Base-by-base conservation (phyloP, 1,140 invertebrate genomes). In the Micrasema longulum region DNA sequence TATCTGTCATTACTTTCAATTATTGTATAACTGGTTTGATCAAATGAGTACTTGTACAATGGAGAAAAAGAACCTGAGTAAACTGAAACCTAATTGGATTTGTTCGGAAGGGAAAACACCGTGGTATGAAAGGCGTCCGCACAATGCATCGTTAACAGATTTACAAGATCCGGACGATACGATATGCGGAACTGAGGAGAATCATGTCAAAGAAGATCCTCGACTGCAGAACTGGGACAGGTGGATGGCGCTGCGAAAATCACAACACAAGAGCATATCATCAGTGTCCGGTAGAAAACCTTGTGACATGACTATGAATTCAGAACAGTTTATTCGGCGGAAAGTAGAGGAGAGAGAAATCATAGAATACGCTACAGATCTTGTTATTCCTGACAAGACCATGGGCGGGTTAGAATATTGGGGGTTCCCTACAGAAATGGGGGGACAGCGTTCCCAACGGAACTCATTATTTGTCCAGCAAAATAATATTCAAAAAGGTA, bases 201-300 rank as follows among this genome's bases (percentile, higher is more conserved):
- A 31, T 36, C 55, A 53, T 31, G 5, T 23, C 14, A 10, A n/a
- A 9, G 26, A 31, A 26, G 81, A 81, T 50, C 65, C 23, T 23
- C 70, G 77, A 20, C 52, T 82, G 5, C 20, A 31, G 7, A 81
- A 81, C 31, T 82, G 81, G 81, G 72, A 62, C 5, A 77, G 65
- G 53, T 81, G 81, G 81, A 48, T 80, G 10, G 5, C 35, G 0
- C 60, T 76, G 9, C 72, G 76, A 1, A 60, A 74, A 12, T 70
- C 72, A 0, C 74, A 76, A 0, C 57, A 73, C n/a, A 10, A 68
- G 6, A 47, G 69, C 4, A 10, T 76, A 75, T 0, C 26, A 57
- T 9, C 23, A 11, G 1, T n/a, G 7, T n/a, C 76, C 0, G 71
- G 69, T 9, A 73, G 78, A 7, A 48, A 71, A 0, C 70, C 47